Percentiles rank a stretch among this genome's conserved stretches.
Conservation (phyloP, 2,888 invertebrate species). For the Noctua pronuba region DNA sequence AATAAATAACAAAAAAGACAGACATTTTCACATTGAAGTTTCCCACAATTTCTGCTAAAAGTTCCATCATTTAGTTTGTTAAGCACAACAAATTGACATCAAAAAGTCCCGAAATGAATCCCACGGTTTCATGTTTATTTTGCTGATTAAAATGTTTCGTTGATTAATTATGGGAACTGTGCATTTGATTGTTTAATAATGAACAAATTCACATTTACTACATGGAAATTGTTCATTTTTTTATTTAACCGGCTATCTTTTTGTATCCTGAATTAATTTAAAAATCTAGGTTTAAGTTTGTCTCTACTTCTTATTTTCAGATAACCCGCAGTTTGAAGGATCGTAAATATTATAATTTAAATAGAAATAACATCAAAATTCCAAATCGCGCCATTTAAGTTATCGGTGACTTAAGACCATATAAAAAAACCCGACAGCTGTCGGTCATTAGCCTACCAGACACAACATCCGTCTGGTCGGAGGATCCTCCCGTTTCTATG, state of each 20-base stretch:
- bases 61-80: not conserved
- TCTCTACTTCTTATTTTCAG: not conserved
- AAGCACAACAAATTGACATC: slow-evolving; percentile 2
- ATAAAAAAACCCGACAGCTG: too few relatives aligned
- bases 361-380: not conserved
- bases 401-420: too few relatives aligned
- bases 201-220: not conserved
- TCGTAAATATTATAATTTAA: not conserved
- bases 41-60: slow-evolving; percentile 33
- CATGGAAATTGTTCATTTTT: not conserved
- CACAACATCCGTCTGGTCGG: too few relatives aligned
- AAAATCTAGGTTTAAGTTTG: not conserved
- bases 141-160: not conserved
- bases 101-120: slow-evolving; percentile 6
- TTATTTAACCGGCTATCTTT: not conserved
- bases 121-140: not conserved
- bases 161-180: not conserved
- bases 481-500: too few relatives aligned
- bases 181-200: not conserved
- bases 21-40: not conserved
- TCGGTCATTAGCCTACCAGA: too few relatives aligned
- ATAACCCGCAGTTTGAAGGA: not conserved
- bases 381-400: too few relatives aligned
- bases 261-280: not conserved
- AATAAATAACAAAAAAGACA: not conserved